Conservation (phyloP, 92 coral and sea anemone species). For the Zoanthus solanderi region DNA sequence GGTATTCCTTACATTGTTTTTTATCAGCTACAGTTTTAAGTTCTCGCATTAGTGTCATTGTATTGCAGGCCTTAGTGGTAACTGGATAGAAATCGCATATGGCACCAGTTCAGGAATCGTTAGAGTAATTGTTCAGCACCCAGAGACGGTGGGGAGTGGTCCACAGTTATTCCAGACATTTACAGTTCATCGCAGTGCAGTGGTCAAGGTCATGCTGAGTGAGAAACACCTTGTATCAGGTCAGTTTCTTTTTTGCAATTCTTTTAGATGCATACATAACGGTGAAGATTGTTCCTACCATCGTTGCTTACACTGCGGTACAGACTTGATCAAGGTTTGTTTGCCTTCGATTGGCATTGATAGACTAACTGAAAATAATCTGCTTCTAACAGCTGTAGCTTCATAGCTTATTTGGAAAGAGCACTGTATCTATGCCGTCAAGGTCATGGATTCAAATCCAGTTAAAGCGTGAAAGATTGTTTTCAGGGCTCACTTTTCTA, state of each 20-base stretch:
- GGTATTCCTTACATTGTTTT: neutral
- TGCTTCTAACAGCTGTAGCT: no score
- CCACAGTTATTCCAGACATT: conserved; percentile 98
- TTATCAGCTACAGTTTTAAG: neutral
- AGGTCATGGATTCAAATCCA: no score
- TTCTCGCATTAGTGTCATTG: neutral
- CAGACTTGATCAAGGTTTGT: no score
- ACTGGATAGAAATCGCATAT: conserved; percentile 99
- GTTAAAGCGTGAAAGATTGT: no score
- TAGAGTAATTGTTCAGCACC: conserved; percentile 96
- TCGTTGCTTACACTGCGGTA: no score
- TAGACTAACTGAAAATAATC: no score
- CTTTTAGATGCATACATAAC: no score
- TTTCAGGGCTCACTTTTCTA: no score
- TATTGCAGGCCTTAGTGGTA: conserved; percentile 88
- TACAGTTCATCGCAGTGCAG: conserved; percentile 98
- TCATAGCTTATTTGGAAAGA: no score
- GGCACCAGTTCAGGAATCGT: conserved; percentile 98
- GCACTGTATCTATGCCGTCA: no score
- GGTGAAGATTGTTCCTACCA: no score
- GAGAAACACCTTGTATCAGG: conserved; percentile 96
- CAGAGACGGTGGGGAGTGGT: conserved; percentile 98
- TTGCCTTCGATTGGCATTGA: no score
- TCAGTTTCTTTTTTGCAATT: neutral
- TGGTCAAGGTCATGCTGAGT: conserved; percentile 94